These are phyloP conservation scores for Halisarca cf. caerulea DNA, from an alignment of 37 sponge, comb jelly and placozoan species.

Conservation along the genomic window DNA sequence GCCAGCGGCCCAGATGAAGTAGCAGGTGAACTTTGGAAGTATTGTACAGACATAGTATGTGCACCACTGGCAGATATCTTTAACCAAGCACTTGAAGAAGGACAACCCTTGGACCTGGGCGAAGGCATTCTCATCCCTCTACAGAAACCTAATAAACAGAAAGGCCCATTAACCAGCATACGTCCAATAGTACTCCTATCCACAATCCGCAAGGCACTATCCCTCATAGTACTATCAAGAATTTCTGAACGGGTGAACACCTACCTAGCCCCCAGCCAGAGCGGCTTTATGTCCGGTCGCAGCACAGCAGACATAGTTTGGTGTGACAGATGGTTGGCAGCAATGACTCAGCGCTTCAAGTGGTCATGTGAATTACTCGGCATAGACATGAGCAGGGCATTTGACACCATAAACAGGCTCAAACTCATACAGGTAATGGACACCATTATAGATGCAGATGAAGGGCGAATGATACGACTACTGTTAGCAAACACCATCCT, in stretches of 20 bases:
- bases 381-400: background rate
- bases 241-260: no score
- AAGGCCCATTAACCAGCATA: no score
- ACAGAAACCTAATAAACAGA: no score
- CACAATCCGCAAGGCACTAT: no score
- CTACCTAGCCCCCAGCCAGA: conserved; percentile 1
- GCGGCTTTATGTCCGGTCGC: background rate
- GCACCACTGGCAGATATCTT: background rate
- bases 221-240: no score
- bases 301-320: conserved; percentile 22
- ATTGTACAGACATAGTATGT: background rate
- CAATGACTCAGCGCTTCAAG: conserved; percentile 1
- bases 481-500: conserved; percentile 19
- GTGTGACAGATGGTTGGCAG: conserved; percentile 18
- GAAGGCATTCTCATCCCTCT: no score
- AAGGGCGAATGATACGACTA: conserved; percentile 5
- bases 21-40: conserved; percentile 1
- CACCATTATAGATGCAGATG: conserved; percentile 18
- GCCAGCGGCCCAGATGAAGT: background rate
- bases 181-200: no score
- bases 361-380: conserved; percentile 20
- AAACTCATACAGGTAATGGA: conserved; percentile 15
- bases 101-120: no score
- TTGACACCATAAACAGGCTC: conserved; percentile 3
- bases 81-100: background rate